These are phyloP conservation scores for Apteryx owenii DNA, from an alignment of 2,113 vertebrate genomes.

Conservation along the genomic window DNA sequence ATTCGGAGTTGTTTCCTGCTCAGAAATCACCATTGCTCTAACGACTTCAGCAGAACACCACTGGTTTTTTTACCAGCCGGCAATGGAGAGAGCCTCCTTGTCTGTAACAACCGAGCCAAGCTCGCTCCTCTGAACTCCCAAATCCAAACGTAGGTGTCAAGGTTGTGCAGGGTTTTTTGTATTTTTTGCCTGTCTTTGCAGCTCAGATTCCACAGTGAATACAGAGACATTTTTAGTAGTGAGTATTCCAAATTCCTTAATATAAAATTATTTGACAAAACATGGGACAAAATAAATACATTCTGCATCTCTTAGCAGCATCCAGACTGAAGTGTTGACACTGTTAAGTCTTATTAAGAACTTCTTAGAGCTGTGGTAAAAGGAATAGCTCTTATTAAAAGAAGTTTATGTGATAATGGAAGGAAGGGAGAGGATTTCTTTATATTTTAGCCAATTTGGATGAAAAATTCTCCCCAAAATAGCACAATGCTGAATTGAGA, in stretches of 20 bases:
- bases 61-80: neutral
- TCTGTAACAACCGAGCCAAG: neutral
- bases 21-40: accelerated
- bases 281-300: no score
- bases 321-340: neutral
- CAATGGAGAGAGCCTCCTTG: neutral
- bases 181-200: neutral
- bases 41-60: neutral
- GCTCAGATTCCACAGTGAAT: neutral
- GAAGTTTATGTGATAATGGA: neutral
- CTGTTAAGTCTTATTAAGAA: neutral
- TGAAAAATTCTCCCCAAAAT: neutral
- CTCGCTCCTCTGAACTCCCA: neutral
- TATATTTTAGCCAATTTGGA: neutral
- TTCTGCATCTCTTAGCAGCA: neutral
- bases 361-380: neutral
- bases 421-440: neutral
- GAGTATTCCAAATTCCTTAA: neutral
- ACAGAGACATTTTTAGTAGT: neutral
- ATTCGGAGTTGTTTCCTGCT: neutral
- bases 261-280: neutral
- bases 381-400: neutral
- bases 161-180: neutral
- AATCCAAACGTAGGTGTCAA: accelerated
- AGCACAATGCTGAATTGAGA: neutral